These are phyloP conservation scores for Columba guinea DNA, from an alignment of 2,797 vertebrate genomes.

Conservation along the genomic window DNA sequence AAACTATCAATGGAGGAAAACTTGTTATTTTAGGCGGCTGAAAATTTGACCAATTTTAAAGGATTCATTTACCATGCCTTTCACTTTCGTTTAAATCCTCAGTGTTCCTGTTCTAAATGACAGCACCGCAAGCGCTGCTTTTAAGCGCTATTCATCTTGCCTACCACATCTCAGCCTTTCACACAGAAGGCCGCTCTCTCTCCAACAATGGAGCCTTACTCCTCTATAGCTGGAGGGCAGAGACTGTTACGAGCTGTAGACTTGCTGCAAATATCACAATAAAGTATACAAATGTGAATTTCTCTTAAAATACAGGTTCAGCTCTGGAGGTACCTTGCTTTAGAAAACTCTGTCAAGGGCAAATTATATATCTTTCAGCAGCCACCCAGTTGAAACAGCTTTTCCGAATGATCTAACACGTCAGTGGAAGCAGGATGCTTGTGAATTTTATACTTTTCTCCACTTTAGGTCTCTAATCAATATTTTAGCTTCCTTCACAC, in stretches of 20 bases:
- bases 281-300: conserved; percentile 81
- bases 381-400: conserved; percentile 9
- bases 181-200: conserved; percentile 69
- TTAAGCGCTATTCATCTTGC: conserved; percentile 79
- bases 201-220: conserved; percentile 75
- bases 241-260: conserved; percentile 75
- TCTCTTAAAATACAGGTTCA: conserved; percentile 73
- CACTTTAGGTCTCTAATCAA: conserved; percentile 25
- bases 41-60: conserved; percentile 74
- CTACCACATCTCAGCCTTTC: conserved; percentile 73
- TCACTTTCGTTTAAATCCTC: conserved; percentile 75
- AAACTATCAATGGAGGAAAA: conserved; percentile 73
- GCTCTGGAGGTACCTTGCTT: conserved; percentile 73
- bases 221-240: conserved; percentile 81
- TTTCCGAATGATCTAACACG: conserved; percentile 30
- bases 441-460: conserved; percentile 36
- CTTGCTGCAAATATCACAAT: conserved; percentile 78
- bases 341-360: conserved; percentile 74
- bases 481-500: conserved; percentile 26
- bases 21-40: conserved; percentile 74
- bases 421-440: conserved; percentile 4
- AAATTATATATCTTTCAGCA: conserved; percentile 66
- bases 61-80: conserved; percentile 73
- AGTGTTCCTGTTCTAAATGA: conserved; percentile 77
- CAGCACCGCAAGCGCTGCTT: conserved; percentile 75